Conservation (phyloP, 2,888 invertebrate genomes). For the Tachystola acroxantha region DNA sequence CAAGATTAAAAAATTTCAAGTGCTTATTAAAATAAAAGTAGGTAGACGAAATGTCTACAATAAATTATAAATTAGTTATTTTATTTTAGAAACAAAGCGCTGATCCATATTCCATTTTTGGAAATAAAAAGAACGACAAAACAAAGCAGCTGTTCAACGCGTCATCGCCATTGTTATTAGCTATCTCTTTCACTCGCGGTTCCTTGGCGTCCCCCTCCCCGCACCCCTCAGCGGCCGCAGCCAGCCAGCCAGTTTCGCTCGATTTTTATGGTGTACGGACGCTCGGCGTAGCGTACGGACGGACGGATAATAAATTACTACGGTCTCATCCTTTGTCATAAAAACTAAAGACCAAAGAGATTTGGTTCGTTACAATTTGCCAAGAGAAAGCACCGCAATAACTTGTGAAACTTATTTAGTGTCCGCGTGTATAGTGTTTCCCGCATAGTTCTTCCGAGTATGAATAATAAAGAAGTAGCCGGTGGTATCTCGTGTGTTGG, state of each 20-base stretch:
- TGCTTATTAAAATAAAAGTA: no score
- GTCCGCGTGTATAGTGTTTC: conserved; percentile 67
- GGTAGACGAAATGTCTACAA: no score
- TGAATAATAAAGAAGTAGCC: conserved; percentile 75
- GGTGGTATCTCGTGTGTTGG: conserved; percentile 65
- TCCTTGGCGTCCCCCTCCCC: conserved; percentile 27
- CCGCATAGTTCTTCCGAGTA: conserved; percentile 70
- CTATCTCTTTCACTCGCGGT: conserved; percentile 45
- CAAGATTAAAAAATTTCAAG: no score
- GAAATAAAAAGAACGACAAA: background rate
- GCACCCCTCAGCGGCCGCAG: conserved; percentile 29
- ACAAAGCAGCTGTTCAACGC: conserved; percentile 62
- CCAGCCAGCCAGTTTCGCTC: conserved; percentile 70
- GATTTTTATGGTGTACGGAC: conserved; percentile 60
- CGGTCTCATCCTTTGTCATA: conserved; percentile 71
- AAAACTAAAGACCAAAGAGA: conserved; percentile 36
- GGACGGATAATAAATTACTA: conserved; percentile 29
- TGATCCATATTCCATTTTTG: background rate
- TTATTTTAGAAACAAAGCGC: no score
- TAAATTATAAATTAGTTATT: no score
- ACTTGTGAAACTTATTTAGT: conserved; percentile 44
- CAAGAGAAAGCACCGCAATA: conserved; percentile 19
- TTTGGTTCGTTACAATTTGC: conserved; percentile 21
- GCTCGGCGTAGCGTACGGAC: conserved; percentile 25
- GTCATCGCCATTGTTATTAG: conserved; percentile 62